A percentile compares a stretch with the other conserved stretches of the same genome.
These are phyloP conservation scores for Sphecodes monilicornis DNA, from an alignment of 2,888 invertebrate species.

Conservation along the genomic window DNA sequence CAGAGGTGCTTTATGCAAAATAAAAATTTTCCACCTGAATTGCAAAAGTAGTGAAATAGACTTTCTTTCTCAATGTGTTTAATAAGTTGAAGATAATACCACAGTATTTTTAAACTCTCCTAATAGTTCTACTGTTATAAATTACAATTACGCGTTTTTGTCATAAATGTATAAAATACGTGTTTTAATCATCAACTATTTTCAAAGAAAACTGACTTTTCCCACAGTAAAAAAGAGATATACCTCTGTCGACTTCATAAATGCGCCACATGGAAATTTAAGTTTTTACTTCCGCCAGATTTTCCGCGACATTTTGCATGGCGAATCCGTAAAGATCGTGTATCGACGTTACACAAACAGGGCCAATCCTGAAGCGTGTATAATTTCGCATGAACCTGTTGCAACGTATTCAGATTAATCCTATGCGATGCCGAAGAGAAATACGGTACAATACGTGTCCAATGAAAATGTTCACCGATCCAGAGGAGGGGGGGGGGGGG, in stretches of 20 bases:
- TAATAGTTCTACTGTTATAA: too few relatives aligned
- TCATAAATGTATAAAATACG: too few relatives aligned
- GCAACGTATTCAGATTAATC: conserved; percentile 52
- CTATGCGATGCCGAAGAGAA: conserved; percentile 38
- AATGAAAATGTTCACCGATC: conserved; percentile 51
- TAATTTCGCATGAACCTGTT: conserved; percentile 32
- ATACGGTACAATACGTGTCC: conserved; percentile 55
- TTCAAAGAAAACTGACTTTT: background rate
- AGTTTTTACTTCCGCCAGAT: background rate
- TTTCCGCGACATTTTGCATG: background rate
- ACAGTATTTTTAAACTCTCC: too few relatives aligned
- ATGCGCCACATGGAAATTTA: background rate
- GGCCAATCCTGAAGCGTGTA: conserved; percentile 35
- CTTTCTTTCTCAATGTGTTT: too few relatives aligned
- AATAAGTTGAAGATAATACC: too few relatives aligned
- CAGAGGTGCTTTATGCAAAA: too few relatives aligned
- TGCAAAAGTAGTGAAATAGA: too few relatives aligned
- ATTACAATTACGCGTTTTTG: too few relatives aligned
- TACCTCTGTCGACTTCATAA: background rate
- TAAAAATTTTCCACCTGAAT: too few relatives aligned
- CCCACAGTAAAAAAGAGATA: too few relatives aligned
- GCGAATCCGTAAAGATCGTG: background rate
- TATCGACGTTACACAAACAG: background rate
- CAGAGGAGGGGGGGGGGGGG: background rate
- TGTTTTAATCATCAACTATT: too few relatives aligned